Base-by-base conservation (phyloP, 2,113 vertebrate species). In the Morone chrysops region DNA sequence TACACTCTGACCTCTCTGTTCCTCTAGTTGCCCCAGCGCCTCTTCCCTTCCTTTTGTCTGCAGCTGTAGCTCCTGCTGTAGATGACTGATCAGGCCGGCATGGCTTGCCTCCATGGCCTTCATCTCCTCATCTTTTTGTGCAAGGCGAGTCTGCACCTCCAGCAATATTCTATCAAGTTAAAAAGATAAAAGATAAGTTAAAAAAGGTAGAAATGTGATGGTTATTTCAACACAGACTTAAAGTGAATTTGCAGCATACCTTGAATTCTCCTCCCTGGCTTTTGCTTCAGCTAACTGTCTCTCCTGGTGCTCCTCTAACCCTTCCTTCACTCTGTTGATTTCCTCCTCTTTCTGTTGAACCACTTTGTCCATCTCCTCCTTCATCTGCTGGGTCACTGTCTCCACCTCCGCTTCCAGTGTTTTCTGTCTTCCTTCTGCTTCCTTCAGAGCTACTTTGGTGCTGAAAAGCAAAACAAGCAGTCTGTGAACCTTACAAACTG, bases 141-240 rank as follows among this genome's bases (percentile, higher is more conserved):
- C 90, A 31, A 97, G 93, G 69, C 90, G 89, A 68, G 92, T 94
- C 89, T 97, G 95, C 16, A 93, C 89, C 84, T 97, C 97, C 73
- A 94, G 90, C 82, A 98, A 87, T 86, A 95, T 93, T 89, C 98
- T 99, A 83, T 59, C 54, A 57, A 77, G 50, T 59, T 16, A 53
- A 76, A 70, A 75, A 80, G 25, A 25, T 25, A 79, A 60, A 1
- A 16, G 18, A 68, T 54, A 16, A 14, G 47, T 20, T 25, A 31
- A 31, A 61, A 47, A 72, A 60, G n/a, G 36, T 8, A 8, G 40
- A 70, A 56, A 75, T 75, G 16, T n/a, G 47, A 63, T 36, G 73
- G 56, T 48, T 69, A 68, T 61, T 81, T 78, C 12, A 70, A 57
- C 38, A 25, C 51, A 81, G 38, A 63, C 17, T 47, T 16, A 75